Evolutionary conservation across 2,888 invertebrate species (phyloP), one percentile per base, ranked within the genome.

Genomic region (Mongoloraphidia duomilia): DNA sequence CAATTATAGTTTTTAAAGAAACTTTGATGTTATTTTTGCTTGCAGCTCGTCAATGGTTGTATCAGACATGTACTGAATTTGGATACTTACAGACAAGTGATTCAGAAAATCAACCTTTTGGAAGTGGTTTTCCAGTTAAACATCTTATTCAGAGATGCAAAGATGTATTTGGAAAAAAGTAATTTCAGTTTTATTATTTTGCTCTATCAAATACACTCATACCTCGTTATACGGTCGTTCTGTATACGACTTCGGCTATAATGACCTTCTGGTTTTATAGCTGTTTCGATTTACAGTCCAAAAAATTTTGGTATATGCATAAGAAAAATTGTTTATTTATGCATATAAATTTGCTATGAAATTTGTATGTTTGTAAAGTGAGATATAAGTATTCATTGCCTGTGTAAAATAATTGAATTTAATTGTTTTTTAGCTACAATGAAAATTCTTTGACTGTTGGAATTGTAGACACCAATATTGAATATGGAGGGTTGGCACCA

Each of bases 31-130:
- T 39, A 11, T 13, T 46, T 50, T 41, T 34, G 44, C 60, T 65
- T 34, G 26, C 65, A 82, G 84, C 73, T 63, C 77, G 86, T 1
- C 76, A 80, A 42, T 90, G 90, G 89, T 75, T 72, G 2, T 89
- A 84, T 64, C 90, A 91, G 67, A 87, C 86, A 0, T 92, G 92
- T 64, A 82, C 81, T 46, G 89, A 92, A 69, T 90, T 79, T 64
- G 91, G 89, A 47, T 90, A 81, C 73, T 88, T 77, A 66, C 88
- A 88, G 68, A 80, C 83, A 2, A 80, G 87, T 0, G 74, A 69
- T 52, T 75, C 78, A 10, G 44, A 57, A 1, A 60, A 67, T 0
- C 79, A 81, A 52, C 80, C 83, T 0, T 84, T 84, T 68, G 77
- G 77, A n/a, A 65, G 62, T 43, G 60, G 65, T 1, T 64, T 75